Conservation (phyloP, 1,140 invertebrate species). For the Daktulosphaira vitifoliae region DNA sequence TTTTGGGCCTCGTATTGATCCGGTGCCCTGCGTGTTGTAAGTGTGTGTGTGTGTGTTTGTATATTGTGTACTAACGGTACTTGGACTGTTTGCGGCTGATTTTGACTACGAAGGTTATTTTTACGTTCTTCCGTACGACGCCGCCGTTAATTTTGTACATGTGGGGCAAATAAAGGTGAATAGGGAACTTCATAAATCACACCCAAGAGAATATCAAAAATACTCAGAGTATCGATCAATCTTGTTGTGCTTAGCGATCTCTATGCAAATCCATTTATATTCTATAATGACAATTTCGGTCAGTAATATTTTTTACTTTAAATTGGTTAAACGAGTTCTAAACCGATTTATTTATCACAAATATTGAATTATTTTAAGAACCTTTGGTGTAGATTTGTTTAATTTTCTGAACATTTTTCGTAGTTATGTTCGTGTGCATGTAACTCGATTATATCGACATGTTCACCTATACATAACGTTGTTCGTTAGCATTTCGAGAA, state of each 20-base stretch:
- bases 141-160: conserved; percentile 8
- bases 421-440: not conserved
- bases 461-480: too few species aligned
- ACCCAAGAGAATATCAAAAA: too few species aligned
- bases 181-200: too few species aligned
- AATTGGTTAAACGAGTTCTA: too few species aligned
- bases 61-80: not conserved
- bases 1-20: conserved; percentile 34
- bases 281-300: too few species aligned
- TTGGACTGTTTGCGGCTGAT: conserved; percentile 14
- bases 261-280: too few species aligned
- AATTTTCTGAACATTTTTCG: conserved; percentile 15
- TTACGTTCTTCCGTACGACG: conserved; percentile 8
- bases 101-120: conserved; percentile 28
- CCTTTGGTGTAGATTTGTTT: too few species aligned
- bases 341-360: too few species aligned
- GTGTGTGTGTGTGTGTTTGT: not conserved
- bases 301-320: too few species aligned
- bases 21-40: conserved; percentile 3
- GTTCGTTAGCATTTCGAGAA: not conserved
- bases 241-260: too few species aligned
- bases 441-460: conserved; percentile 12
- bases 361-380: too few species aligned
- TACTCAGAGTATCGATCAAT: too few species aligned
- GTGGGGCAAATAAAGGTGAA: not conserved